Base-by-base conservation (phyloP, 2,113 vertebrate genomes). In the Lampris megalopsis region DNA sequence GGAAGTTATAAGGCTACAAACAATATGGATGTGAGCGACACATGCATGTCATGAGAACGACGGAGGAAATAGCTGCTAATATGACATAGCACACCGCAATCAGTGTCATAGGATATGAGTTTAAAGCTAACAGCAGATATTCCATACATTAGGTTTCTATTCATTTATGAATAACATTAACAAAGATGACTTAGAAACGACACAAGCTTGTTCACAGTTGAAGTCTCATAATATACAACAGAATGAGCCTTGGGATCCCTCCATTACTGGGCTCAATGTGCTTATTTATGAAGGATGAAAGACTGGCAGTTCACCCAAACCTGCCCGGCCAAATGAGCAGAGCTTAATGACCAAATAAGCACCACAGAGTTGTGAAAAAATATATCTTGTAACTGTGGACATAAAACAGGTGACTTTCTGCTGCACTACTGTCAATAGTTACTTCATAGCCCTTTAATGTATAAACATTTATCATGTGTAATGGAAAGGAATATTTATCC, bases 401-500 rank as follows among this genome's bases (percentile, higher is more conserved):
- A 61, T 43, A 43, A 64, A 59, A 57, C 75, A 52, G 56, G 35
- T 10, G 0, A n/a, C 66, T 49, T 49, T 63, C 53, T 11, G 50
- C 50, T 10, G 13, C 13, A 13, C 50, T 11, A 9, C 49, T 50
- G 59, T 62, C 63, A 63, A 37, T 9, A 45, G 40, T 65, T 43
- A 48, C 47, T 68, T 58, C 38, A 13, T 43, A 1, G 7, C 4
- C 9, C 63, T 63, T 53, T 81, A 66, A 60, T 70, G 52, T 41
- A 43, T 45, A 11, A 52, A 73, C 54, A 37, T 71, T 62, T 8
- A 58, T 63, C 38, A 57, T 56, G 24, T 3, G 58, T 54, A 63
- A 77, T 54, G 59, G 75, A 58, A 59, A 62, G 35, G 10, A 60
- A n/a, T 43, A 45, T 75, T 57, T 66, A 71, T 74, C 13, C 56